Conservation (phyloP, 2,113 vertebrate genomes). For the Sus scrofa region T2T-Sscrofa CM000816.6:89124001-89124500, state of each 20-base stretch:
- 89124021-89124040: not conserved
- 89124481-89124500: too few relatives aligned
- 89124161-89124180: conserved; percentile 38
- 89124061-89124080: not conserved
- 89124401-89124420: not conserved
- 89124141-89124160: not conserved
- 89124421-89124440: not conserved
- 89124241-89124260: not conserved
- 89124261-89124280: conserved; percentile 11
- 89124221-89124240: not conserved
- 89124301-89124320: not conserved
- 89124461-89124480: not conserved
- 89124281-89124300: not conserved
- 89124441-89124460: not conserved
- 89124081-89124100: not conserved
- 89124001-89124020: not conserved
- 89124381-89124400: not conserved
- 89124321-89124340: not conserved
- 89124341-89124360: not conserved
- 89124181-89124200: conserved; percentile 37
- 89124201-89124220: not conserved
- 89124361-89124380: not conserved
- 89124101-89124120: not conserved
- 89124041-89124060: not conserved
- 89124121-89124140: not conserved